Percentiles rank a stretch among this genome's conserved stretches.
These are phyloP conservation scores for Philereme transversata DNA, from an alignment of 2,888 invertebrate species.

Conservation along the genomic window DNA sequence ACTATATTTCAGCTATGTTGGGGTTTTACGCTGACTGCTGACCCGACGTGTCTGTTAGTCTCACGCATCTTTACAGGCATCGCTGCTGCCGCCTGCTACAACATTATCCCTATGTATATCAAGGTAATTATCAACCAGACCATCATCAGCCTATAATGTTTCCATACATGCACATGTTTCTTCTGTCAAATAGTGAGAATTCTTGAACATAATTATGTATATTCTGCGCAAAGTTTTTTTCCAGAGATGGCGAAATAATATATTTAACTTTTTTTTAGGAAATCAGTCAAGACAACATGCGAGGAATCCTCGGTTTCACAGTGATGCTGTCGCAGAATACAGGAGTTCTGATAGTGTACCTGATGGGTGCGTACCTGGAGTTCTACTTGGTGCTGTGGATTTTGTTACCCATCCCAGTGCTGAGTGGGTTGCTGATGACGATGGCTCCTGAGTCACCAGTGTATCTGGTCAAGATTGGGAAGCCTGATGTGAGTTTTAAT, in stretches of 20 bases:
- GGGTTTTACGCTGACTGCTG: constrained; percentile 46
- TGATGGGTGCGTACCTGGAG: constrained; percentile 54
- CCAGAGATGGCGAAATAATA: too few relatives aligned
- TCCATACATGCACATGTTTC: too few relatives aligned
- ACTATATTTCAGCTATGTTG: constrained; percentile 48
- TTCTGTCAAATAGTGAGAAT: too few relatives aligned
- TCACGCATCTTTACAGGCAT: constrained; percentile 53
- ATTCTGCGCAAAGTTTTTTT: too few relatives aligned
- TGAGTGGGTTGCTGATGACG: constrained; percentile 47
- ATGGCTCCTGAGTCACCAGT: constrained; percentile 66
- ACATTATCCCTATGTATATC: constrained; percentile 28
- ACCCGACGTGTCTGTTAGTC: constrained; percentile 46
- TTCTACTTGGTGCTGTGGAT: constrained; percentile 54
- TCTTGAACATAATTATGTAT: too few relatives aligned
- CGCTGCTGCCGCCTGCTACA: constrained; percentile 54
- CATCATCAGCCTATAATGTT: too few relatives aligned
- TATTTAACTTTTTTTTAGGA: constrained; percentile 39
- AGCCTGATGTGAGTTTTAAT: constrained; percentile 48
- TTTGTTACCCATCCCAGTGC: constrained; percentile 45
- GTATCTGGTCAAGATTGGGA: constrained; percentile 58
- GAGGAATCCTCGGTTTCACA: constrained; percentile 54
- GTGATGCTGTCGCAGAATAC: constrained; percentile 47
- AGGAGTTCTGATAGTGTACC: constrained; percentile 54
- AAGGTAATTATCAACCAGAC: background rate
- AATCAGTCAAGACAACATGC: constrained; percentile 56